Evolutionary conservation across 2,113 vertebrate species (phyloP), one percentile per base, ranked within the genome.

Genomic region (Cariama cristata): DNA sequence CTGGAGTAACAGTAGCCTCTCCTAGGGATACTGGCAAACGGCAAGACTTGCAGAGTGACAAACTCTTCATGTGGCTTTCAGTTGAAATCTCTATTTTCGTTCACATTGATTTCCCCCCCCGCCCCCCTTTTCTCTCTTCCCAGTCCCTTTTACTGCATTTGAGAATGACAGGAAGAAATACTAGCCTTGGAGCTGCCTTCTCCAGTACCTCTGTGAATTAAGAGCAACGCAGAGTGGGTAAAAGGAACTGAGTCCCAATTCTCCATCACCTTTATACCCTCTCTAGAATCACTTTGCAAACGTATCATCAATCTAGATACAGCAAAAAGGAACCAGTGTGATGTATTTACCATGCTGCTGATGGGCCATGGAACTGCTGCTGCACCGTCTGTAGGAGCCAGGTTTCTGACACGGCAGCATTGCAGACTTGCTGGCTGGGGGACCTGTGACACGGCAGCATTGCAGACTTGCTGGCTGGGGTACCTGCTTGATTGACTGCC

Each of bases 301-400:
- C 11, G 5, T 59, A 24, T 52, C 11, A 8, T 76, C 73, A 21
- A 11, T n/a, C 32, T 47, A 49, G 38, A 44, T 6, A n/a, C 16
- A 72, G 42, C 47, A 76, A 52, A 16, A 21, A 35, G 45, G 35
- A 53, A 21, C 11, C 26, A 45, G 64, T 1, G 2, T 0, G 1
- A 12, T 12, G 24, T 74, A n/a, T 60, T 75, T 75, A 24, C 14
- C 0, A 3, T 45, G 35, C 47, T 81, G 22, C 38, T 52, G 24
- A 71, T 19, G 56, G 35, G 52, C 60, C 10, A 4, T 12, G 67
- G 74, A 81, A 11, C 18, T 23, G 64, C 63, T 77, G 20, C 59
- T 52, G 40, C 33, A 23, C 0, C 0, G 11, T 33, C 26, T 44
- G 22, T 13, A 8, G 21, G 23, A 2, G 2, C 69, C 2, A 12